Evolutionary conservation across 2,888 invertebrate genomes (phyloP).

Genomic region (Ophioninae sp.): DNA sequence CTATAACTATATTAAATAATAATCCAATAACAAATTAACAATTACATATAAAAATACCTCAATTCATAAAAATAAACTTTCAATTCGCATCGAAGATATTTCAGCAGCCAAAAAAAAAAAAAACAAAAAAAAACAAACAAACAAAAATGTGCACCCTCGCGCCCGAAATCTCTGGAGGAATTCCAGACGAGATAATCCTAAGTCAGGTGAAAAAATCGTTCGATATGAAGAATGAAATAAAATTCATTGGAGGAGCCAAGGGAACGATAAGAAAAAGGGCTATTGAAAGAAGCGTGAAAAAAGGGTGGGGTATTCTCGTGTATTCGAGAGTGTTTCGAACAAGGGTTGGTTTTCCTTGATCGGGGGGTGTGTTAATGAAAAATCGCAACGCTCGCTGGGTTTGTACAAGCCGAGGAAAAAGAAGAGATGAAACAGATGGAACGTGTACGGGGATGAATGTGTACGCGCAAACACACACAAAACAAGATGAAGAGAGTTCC

Average conservation of each 20-base stretch:
- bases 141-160: too few relatives aligned
- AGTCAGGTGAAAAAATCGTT: too few relatives aligned
- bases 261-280: conserved; percentile 12
- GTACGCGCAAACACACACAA: background rate
- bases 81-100: too few relatives aligned
- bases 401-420: background rate
- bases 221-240: too few relatives aligned
- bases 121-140: too few relatives aligned
- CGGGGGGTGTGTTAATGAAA: conserved; percentile 77
- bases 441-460: conserved; percentile 14
- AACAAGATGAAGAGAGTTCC: conserved; percentile 15
- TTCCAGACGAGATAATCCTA: too few relatives aligned
- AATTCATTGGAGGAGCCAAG: conserved; percentile 25
- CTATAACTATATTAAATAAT: too few relatives aligned
- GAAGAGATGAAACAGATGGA: background rate
- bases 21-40: too few relatives aligned
- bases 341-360: conserved; percentile 68
- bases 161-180: too few relatives aligned
- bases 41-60: too few relatives aligned
- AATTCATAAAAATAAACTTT: too few relatives aligned
- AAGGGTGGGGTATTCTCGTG: conserved; percentile 38
- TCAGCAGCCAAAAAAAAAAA: too few relatives aligned
- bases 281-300: conserved; percentile 4
- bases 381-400: conserved; percentile 74
- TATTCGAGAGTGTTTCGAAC: conserved; percentile 40